A percentile compares a stretch with the other conserved stretches of the same genome.
Conservation (phyloP, 2,113 vertebrate genomes). For the Protomyctophum bolini region DNA sequence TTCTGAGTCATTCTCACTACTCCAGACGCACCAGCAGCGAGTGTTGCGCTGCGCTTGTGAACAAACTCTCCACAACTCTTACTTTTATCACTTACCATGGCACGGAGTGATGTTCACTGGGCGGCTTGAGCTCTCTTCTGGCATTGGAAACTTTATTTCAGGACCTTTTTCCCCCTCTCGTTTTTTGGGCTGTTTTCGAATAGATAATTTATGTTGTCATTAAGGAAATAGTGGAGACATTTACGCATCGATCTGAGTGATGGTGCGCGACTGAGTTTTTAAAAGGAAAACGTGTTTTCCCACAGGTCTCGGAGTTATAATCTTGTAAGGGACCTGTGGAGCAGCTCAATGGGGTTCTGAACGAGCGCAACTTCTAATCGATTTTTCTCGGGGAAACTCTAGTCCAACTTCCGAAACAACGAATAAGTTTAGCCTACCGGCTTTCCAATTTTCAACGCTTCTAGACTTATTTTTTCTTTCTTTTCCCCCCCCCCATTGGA, state of each 20-base stretch:
- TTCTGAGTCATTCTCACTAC: slow-evolving; percentile 53
- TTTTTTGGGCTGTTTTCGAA: slow-evolving; percentile 41
- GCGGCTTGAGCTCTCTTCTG: slow-evolving; percentile 51
- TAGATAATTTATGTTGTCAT: slow-evolving; percentile 31
- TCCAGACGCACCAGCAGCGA: slow-evolving; percentile 54
- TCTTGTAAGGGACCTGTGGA: slow-evolving; percentile 34
- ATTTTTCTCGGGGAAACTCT: slow-evolving; percentile 54
- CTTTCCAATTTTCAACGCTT: background rate
- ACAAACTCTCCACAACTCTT: slow-evolving; percentile 35
- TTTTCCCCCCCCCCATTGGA: background rate
- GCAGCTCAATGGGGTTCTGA: slow-evolving; percentile 26
- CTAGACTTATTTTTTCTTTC: slow-evolving; percentile 10
- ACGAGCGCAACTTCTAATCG: slow-evolving; percentile 25
- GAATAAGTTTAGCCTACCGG: slow-evolving; percentile 26
- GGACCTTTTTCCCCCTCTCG: slow-evolving; percentile 16
- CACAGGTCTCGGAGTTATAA: slow-evolving; percentile 1
- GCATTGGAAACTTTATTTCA: slow-evolving; percentile 44
- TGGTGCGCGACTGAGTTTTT: slow-evolving; percentile 28
- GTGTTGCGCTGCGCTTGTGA: slow-evolving; percentile 61
- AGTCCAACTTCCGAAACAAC: slow-evolving; percentile 46
- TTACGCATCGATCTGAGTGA: slow-evolving; percentile 59
- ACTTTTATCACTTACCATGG: slow-evolving; percentile 38
- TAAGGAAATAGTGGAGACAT: slow-evolving; percentile 20
- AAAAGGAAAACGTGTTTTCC: slow-evolving; percentile 5
- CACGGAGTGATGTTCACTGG: slow-evolving; percentile 58